A percentile compares a stretch with the other conserved stretches of the same genome.
These are phyloP conservation scores for Nephrotoma guestfalica DNA, from an alignment of 2,888 invertebrate genomes.

Conservation along the genomic window DNA sequence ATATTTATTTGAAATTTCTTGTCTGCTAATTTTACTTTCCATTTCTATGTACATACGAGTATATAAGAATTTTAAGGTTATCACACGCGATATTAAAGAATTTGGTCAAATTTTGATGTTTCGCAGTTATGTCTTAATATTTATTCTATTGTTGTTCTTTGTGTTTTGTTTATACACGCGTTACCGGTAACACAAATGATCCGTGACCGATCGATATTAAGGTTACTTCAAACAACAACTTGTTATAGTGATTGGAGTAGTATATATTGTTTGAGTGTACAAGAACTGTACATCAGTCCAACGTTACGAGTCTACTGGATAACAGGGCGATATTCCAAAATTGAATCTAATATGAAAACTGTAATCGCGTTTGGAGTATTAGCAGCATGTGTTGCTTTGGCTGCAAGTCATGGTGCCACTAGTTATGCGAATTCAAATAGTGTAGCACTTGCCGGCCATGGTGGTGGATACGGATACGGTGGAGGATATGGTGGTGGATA, in stretches of 20 bases:
- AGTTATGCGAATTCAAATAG: background rate
- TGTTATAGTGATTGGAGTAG: background rate
- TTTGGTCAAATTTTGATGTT: background rate
- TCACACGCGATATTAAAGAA: background rate
- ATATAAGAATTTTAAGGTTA: background rate
- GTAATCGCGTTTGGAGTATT: background rate
- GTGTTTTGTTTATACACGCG: background rate
- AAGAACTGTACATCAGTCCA: background rate
- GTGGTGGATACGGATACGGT: slow-evolving; percentile 12
- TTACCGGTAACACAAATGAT: background rate
- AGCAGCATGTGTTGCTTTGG: background rate
- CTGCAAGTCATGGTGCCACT: background rate
- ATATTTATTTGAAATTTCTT: no score
- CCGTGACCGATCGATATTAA: background rate
- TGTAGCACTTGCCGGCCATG: background rate
- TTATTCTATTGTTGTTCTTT: background rate
- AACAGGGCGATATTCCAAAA: background rate
- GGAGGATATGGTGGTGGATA: slow-evolving; percentile 8
- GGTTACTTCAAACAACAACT: background rate
- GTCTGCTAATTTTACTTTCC: background rate
- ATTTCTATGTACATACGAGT: no score
- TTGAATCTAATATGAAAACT: background rate
- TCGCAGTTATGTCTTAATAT: background rate
- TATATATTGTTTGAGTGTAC: background rate
- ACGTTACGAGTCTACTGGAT: background rate